Percentiles rank a stretch among this genome's conserved stretches.
Evolutionary conservation across 2,113 vertebrate species (phyloP).

Genomic region (Rallus limicola): DNA sequence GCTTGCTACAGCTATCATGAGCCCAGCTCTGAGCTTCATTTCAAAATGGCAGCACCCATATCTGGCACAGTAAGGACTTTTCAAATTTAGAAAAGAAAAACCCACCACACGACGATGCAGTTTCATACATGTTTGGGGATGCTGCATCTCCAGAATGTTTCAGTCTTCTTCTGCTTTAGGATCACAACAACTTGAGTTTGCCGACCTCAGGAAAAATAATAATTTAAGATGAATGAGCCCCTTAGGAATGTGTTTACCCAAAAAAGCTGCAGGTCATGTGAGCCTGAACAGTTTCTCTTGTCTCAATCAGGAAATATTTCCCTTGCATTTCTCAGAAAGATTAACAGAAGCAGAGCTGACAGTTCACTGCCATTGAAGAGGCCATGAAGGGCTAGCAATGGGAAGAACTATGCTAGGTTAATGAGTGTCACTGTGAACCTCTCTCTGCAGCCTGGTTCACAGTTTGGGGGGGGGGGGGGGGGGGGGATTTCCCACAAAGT

Average conservation of each 20-base stretch:
- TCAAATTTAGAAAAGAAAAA: not conserved
- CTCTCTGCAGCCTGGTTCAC: not conserved
- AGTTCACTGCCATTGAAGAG: not conserved
- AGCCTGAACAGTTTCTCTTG: not conserved
- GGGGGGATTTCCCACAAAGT: not conserved
- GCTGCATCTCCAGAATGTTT: not conserved
- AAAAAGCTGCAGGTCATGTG: not conserved
- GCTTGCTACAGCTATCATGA: not conserved
- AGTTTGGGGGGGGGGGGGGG: not conserved
- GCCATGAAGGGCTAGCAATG: rapidly evolving
- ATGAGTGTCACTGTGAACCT: not conserved
- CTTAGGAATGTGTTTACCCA: not conserved
- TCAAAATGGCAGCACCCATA: not conserved
- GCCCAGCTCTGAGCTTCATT: not conserved
- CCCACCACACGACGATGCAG: not conserved
- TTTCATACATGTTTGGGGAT: not conserved
- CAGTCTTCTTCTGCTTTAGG: not conserved
- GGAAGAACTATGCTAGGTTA: not conserved
- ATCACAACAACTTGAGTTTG: not conserved
- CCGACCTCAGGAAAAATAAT: not conserved
- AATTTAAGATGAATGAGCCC: not conserved
- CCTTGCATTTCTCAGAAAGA: not conserved
- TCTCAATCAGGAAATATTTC: not conserved
- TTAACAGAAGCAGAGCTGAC: not conserved
- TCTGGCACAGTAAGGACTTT: not conserved